Conservation (phyloP, 1,140 invertebrate genomes). For the Drosophila pruinosa region DNA sequence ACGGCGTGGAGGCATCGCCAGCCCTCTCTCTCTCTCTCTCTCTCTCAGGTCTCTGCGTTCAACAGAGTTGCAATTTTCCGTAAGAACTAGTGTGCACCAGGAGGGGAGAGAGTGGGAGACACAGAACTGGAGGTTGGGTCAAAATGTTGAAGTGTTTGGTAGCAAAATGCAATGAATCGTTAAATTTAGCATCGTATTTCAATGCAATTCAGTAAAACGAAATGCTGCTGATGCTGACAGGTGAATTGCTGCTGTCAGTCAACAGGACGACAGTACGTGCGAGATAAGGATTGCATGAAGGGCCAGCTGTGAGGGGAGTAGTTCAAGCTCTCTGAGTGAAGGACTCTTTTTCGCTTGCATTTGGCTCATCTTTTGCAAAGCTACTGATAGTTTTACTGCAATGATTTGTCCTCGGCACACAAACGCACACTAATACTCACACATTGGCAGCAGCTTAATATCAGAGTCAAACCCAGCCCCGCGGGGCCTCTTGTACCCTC, state of each 20-base stretch:
- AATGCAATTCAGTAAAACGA: conserved; percentile 76
- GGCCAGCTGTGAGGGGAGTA: neutral
- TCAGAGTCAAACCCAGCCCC: conserved; percentile 6
- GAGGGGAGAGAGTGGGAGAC: neutral
- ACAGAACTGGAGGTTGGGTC: neutral
- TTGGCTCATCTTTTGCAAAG: conserved; percentile 33
- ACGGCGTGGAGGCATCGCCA: conserved; percentile 9
- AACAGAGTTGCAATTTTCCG: conserved; percentile 73
- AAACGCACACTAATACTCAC: conserved; percentile 10
- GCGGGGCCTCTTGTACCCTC: conserved; percentile 14
- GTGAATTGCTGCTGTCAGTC: conserved; percentile 79
- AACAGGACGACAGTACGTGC: conserved; percentile 24
- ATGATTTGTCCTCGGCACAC: conserved; percentile 42
- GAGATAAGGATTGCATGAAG: neutral
- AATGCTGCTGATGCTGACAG: conserved; percentile 65
- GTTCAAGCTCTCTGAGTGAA: neutral
- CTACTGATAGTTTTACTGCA: conserved; percentile 51
- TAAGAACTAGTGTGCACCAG: neutral
- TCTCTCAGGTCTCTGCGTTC: conserved; percentile 1
- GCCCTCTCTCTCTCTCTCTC: too few relatives aligned
- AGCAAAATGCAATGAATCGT: conserved; percentile 76
- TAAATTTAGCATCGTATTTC: conserved; percentile 81
- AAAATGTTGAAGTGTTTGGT: conserved; percentile 40
- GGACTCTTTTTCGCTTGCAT: conserved; percentile 31
- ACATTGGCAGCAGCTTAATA: conserved; percentile 3